Conservation (phyloP, 2,888 invertebrate genomes). For the Drosophila siamana region DNA sequence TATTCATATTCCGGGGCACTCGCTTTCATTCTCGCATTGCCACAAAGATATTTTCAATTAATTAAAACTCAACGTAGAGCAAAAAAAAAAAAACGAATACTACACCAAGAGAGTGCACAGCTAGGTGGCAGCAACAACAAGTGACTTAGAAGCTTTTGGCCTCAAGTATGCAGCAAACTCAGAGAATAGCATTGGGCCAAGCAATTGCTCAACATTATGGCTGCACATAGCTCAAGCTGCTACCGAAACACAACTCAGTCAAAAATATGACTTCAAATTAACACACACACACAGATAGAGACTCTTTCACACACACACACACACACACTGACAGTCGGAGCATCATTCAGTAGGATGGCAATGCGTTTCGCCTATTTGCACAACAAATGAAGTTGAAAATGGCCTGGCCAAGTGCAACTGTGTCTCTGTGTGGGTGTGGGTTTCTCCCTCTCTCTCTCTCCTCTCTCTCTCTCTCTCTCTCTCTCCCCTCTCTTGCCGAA, state of each 20-base stretch:
- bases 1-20: constrained; percentile 17
- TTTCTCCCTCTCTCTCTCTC: neutral
- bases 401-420: constrained; percentile 45
- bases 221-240: constrained; percentile 46
- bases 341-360: constrained; percentile 36
- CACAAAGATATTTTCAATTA: constrained; percentile 72
- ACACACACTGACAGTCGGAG: constrained; percentile 4
- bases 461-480: neutral
- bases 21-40: constrained; percentile 13
- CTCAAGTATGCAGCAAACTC: constrained; percentile 25
- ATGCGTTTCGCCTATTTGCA: constrained; percentile 75
- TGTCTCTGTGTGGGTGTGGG: constrained; percentile 20
- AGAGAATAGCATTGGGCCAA: constrained; percentile 32
- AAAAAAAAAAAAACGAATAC: no score
- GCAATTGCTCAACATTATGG: constrained; percentile 34
- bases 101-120: no score
- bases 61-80: constrained; percentile 56
- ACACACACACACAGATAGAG: constrained; percentile 21
- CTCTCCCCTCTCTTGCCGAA: neutral
- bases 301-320: neutral
- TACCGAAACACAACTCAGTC: constrained; percentile 21
- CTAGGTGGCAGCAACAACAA: constrained; percentile 19
- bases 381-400: constrained; percentile 80
- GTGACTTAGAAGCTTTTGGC: constrained; percentile 28
- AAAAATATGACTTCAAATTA: constrained; percentile 69